These are phyloP conservation scores for Salmo trutta DNA, from an alignment of 2,797 vertebrate species.

Conservation along the genomic window DNA sequence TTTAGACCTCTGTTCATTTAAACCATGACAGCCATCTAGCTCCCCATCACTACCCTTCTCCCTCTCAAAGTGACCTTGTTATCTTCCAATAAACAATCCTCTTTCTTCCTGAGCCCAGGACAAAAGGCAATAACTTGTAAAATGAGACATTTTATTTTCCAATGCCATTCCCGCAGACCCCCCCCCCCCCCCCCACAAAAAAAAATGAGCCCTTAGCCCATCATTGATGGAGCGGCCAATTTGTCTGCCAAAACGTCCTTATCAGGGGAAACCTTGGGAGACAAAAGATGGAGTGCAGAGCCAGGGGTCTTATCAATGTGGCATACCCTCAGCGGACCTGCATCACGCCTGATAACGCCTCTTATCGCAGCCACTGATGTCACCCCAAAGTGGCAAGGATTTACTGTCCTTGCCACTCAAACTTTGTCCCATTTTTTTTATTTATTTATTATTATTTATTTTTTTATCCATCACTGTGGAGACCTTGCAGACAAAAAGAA, in stretches of 20 bases:
- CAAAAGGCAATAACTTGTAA: slow-evolving; percentile 43
- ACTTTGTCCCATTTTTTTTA: slow-evolving; percentile 49
- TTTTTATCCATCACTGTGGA: slow-evolving; percentile 17
- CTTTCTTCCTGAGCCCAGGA: slow-evolving; percentile 36
- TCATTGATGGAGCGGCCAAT: slow-evolving; percentile 47
- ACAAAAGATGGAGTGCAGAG: slow-evolving; percentile 67
- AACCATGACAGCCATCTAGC: slow-evolving; percentile 4
- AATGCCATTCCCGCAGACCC: slow-evolving; percentile 14
- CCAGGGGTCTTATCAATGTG: slow-evolving; percentile 68
- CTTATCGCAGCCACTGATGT: slow-evolving; percentile 68
- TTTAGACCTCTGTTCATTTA: slow-evolving; percentile 3
- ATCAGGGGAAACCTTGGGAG: slow-evolving; percentile 66
- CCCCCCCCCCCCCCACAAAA: background rate
- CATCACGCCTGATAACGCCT: slow-evolving; percentile 48
- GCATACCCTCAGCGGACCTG: slow-evolving; percentile 57
- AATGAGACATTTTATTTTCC: slow-evolving; percentile 46
- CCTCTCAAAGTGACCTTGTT: slow-evolving; percentile 43
- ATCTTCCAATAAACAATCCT: slow-evolving; percentile 45
- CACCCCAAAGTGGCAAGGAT: slow-evolving; percentile 60
- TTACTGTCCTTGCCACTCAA: slow-evolving; percentile 58
- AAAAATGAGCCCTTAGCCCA: slow-evolving; percentile 16
- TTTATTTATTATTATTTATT: background rate
- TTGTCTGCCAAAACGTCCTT: slow-evolving; percentile 65
- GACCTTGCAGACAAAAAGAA: slow-evolving; percentile 32
- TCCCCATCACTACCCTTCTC: slow-evolving; percentile 22